Evolutionary conservation across 2,888 invertebrate genomes (phyloP).

Genomic region (Synergus laeviventris): DNA sequence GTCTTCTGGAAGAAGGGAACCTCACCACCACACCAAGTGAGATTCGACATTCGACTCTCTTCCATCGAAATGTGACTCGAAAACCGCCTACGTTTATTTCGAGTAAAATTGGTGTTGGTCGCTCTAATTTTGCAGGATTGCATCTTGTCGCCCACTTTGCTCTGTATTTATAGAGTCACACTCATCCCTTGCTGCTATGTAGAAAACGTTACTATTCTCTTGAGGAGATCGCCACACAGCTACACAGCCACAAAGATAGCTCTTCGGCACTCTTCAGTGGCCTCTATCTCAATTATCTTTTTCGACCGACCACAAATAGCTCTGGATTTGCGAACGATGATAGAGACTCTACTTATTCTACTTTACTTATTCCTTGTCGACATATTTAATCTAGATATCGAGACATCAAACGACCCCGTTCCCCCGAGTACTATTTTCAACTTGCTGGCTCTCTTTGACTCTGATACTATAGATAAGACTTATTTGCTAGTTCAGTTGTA

Average conservation of each 20-base stretch:
- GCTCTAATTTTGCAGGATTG: slow-evolving; percentile 65
- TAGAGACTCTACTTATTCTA: neutral
- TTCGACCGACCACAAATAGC: slow-evolving; percentile 52
- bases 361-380: neutral
- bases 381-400: slow-evolving; percentile 12
- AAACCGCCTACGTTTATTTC: slow-evolving; percentile 50
- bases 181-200: slow-evolving; percentile 58
- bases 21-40: neutral
- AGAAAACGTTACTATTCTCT: slow-evolving; percentile 10
- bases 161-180: slow-evolving; percentile 70
- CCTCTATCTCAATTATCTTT: slow-evolving; percentile 54
- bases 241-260: neutral
- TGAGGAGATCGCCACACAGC: no score
- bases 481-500: neutral
- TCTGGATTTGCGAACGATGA: slow-evolving; percentile 21
- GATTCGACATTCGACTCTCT: neutral
- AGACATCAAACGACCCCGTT: neutral
- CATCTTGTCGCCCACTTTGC: slow-evolving; percentile 68
- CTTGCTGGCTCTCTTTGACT: neutral
- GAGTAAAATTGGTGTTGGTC: slow-evolving; percentile 49
- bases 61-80: neutral
- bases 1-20: neutral
- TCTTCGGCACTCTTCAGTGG: slow-evolving; percentile 23
- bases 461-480: neutral
- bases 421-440: slow-evolving; percentile 3